A percentile compares a stretch with the other conserved stretches of the same genome.
phyloP scores from a whole-genome alignment of 2,888 invertebrate genomes.

The Ochropleura plecta region DNA sequence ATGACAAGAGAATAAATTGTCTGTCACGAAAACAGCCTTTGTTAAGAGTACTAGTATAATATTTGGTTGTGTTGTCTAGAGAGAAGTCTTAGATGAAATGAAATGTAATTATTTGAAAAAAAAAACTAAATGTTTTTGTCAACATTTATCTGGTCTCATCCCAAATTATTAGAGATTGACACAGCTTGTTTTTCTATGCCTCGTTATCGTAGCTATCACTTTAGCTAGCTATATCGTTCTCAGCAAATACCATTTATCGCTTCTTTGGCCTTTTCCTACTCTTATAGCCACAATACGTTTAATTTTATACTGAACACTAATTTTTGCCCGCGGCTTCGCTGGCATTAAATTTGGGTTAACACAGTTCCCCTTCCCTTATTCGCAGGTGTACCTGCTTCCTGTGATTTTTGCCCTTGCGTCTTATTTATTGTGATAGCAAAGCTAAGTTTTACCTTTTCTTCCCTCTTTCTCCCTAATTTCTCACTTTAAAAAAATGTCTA shows the following conservation, averaged over 20 bases:
- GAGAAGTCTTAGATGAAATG: not conserved
- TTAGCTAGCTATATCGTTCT: not conserved
- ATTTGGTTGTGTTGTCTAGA: not conserved
- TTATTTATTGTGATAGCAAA: no score
- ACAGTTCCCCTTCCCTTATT: no score
- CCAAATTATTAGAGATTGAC: not conserved
- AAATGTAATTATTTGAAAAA: not conserved
- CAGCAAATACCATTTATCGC: not conserved
- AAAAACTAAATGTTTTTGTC: not conserved
- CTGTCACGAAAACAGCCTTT: not conserved
- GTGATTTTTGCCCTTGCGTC: no score
- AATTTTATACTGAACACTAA: no score
- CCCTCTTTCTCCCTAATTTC: no score
- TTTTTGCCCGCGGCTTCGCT: no score
- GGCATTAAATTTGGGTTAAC: no score
- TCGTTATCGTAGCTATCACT: not conserved
- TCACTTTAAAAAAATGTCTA: no score
- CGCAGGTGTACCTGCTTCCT: no score
- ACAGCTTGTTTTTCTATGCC: not conserved
- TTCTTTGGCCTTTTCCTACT: not conserved
- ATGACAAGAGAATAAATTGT: conserved; percentile 31
- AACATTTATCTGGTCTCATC: not conserved
- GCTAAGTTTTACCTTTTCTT: no score
- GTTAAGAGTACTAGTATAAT: not conserved
- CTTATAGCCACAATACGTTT: not conserved